Percentiles rank a stretch among this genome's conserved stretches.
Conservation (phyloP, 53 echinoderm and acorn worm species). For the Echinarachnius parma region DNA sequence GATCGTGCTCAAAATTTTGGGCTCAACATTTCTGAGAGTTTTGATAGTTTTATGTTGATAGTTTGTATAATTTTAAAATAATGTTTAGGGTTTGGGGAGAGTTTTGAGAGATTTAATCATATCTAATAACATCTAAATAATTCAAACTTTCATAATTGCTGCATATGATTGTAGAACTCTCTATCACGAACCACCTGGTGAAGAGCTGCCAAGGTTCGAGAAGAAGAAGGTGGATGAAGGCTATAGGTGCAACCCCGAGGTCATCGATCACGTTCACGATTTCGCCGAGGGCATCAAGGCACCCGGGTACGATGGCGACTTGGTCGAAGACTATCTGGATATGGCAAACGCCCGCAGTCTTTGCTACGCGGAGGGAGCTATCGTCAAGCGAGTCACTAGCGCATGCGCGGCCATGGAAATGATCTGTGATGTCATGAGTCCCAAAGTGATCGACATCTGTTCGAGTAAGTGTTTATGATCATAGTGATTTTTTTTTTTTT, state of each 20-base stretch:
- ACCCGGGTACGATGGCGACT: conserved; percentile 15
- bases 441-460: conserved; percentile 21
- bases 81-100: no score
- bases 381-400: neutral
- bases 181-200: conserved; percentile 13
- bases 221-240: conserved; percentile 18
- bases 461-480: conserved; percentile 1
- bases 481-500: neutral
- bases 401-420: conserved; percentile 12
- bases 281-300: conserved; percentile 3
- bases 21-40: no score
- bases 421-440: neutral
- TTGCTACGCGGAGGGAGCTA: neutral
- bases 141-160: no score
- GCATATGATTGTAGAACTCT: no score
- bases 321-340: conserved; percentile 22
- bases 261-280: conserved; percentile 24
- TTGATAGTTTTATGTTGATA: no score
- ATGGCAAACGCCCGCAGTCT: conserved; percentile 7
- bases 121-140: no score
- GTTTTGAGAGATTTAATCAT: no score
- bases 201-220: neutral
- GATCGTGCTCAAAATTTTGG: no score
- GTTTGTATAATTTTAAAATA: no score
- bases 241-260: conserved; percentile 7